Evolutionary conservation across 1,140 invertebrate species (phyloP).

Genomic region (Ladona fulva): DNA sequence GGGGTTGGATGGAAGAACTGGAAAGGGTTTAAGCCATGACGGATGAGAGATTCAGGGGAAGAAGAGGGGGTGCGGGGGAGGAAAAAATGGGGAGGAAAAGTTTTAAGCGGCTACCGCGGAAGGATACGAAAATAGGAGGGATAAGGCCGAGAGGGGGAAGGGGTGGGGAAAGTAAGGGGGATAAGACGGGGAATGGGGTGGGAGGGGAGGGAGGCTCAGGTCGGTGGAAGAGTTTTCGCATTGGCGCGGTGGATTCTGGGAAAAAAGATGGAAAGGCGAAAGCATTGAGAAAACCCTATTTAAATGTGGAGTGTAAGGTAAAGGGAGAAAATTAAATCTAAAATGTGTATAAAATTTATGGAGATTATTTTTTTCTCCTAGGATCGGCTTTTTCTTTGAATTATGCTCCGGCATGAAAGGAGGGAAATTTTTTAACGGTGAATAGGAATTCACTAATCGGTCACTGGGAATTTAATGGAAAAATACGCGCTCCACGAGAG

Average conservation of each 20-base stretch:
- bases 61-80: background rate
- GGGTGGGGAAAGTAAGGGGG: background rate
- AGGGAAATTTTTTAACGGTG: background rate
- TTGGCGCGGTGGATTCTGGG: background rate
- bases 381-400: background rate
- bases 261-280: background rate
- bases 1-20: background rate
- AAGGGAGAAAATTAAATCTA: background rate
- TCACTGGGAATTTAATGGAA: background rate
- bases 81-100: background rate
- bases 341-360: background rate
- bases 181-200: background rate
- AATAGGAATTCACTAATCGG: background rate
- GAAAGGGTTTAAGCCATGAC: constrained; percentile 3
- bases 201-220: background rate
- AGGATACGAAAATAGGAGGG: background rate
- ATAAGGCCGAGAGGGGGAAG: background rate
- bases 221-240: background rate
- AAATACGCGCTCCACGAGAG: background rate
- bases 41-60: background rate
- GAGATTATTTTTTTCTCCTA: background rate
- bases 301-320: constrained; percentile 2
- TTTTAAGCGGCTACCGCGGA: background rate
- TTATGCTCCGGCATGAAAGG: background rate
- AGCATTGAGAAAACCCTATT: background rate